Evolutionary conservation across 1,140 invertebrate species (phyloP).

Genomic region (Diachasmimorpha longicaudata): DNA sequence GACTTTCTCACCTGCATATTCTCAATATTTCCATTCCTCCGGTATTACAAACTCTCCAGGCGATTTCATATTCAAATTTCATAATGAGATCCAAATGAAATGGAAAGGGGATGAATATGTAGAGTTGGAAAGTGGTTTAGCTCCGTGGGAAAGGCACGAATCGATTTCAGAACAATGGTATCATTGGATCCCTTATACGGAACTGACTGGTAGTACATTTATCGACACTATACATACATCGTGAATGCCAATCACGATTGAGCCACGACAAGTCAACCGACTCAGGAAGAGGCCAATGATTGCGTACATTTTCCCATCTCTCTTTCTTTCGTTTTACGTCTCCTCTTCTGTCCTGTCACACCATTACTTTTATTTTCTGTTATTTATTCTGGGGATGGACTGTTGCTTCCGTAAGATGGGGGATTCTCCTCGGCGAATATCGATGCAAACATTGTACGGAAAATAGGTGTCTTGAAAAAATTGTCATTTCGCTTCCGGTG

Average conservation of each 20-base stretch:
- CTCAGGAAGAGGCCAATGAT: slow-evolving; percentile 6
- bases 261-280: background rate
- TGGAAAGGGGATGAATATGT: slow-evolving; percentile 20
- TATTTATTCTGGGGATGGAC: background rate
- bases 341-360: background rate
- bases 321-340: background rate
- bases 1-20: too few relatives aligned
- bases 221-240: slow-evolving; percentile 28
- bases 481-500: slow-evolving; percentile 9
- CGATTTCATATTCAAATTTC: too few relatives aligned
- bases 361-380: background rate
- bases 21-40: too few relatives aligned
- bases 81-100: slow-evolving; percentile 10
- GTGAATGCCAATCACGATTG: slow-evolving; percentile 26
- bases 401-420: background rate
- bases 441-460: background rate
- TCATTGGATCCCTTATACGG: slow-evolving; percentile 32
- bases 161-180: slow-evolving; percentile 30
- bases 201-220: slow-evolving; percentile 30
- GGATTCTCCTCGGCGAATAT: background rate
- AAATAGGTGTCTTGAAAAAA: background rate
- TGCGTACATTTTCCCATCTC: background rate
- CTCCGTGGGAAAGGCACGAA: slow-evolving; percentile 37
- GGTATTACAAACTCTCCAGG: too few relatives aligned
- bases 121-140: slow-evolving; percentile 25